phyloP scores from a whole-genome alignment of 2,113 vertebrate genomes.

The Eclectus roratus region DNA sequence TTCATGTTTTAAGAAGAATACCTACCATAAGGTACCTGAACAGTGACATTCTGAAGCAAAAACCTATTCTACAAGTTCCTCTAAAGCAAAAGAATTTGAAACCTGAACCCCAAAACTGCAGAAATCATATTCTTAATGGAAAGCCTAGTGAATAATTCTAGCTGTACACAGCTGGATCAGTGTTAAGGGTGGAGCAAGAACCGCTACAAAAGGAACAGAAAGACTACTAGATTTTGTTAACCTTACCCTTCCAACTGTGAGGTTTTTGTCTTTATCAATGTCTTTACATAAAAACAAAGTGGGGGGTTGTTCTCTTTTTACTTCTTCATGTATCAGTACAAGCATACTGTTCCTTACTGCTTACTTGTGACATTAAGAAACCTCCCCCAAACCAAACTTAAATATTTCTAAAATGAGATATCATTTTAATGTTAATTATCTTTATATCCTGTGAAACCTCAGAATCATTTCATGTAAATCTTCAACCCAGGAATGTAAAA shows the following conservation, averaged over 20 bases:
- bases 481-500: background rate
- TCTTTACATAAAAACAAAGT: background rate
- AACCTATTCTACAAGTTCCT: background rate
- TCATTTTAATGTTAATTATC: background rate
- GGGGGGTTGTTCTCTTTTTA: background rate
- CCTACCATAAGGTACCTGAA: background rate
- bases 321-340: background rate
- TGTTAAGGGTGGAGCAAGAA: background rate
- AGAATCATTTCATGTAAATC: background rate
- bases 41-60: background rate
- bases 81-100: background rate
- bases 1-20: slow-evolving; percentile 30
- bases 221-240: background rate
- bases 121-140: background rate
- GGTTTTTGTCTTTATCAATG: background rate
- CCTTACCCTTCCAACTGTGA: background rate
- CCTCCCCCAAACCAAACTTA: background rate
- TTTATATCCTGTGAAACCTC: background rate
- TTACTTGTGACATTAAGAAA: background rate
- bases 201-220: background rate
- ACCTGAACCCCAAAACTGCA: background rate
- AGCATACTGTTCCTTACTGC: background rate
- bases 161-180: background rate
- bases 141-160: background rate
- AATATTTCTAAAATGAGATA: background rate